These are phyloP conservation scores for Pangasius mekongensis DNA, from an alignment of 2,797 vertebrate genomes.

Conservation along the genomic window DNA sequence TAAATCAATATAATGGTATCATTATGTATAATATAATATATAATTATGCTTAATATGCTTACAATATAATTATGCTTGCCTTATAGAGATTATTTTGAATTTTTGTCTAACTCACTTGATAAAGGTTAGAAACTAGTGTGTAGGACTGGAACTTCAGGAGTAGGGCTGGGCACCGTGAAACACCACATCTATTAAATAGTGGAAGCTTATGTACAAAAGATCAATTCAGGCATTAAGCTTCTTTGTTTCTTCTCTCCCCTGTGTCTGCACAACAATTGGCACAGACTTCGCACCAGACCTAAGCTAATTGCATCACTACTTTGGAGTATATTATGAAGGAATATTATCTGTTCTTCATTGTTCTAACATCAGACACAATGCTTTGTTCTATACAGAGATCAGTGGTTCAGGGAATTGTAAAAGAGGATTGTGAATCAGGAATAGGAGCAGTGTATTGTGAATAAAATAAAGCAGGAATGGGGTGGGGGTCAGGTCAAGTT, in stretches of 20 bases:
- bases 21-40: not conserved
- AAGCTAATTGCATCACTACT: constrained; percentile 53
- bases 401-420: constrained; percentile 40
- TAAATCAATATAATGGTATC: not conserved
- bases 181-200: constrained; percentile 20
- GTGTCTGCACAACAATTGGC: constrained; percentile 40
- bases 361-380: constrained; percentile 37
- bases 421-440: constrained; percentile 35
- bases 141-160: not conserved
- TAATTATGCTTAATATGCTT: not conserved
- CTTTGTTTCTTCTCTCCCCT: constrained; percentile 28
- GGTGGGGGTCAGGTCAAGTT: constrained; percentile 55
- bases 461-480: constrained; percentile 42
- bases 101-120: not conserved
- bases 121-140: not conserved
- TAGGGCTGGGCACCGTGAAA: not conserved
- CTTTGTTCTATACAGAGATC: constrained; percentile 28
- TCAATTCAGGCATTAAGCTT: constrained; percentile 36
- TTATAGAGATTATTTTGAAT: not conserved
- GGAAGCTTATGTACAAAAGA: constrained; percentile 32
- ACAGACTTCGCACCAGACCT: constrained; percentile 42
- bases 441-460: constrained; percentile 32
- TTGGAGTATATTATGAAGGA: constrained; percentile 44
- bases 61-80: not conserved
- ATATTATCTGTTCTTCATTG: constrained; percentile 37